Conservation (phyloP, 35 echinoderm and acorn worm species). For the Strongylocentrotus purpuratus region DNA sequence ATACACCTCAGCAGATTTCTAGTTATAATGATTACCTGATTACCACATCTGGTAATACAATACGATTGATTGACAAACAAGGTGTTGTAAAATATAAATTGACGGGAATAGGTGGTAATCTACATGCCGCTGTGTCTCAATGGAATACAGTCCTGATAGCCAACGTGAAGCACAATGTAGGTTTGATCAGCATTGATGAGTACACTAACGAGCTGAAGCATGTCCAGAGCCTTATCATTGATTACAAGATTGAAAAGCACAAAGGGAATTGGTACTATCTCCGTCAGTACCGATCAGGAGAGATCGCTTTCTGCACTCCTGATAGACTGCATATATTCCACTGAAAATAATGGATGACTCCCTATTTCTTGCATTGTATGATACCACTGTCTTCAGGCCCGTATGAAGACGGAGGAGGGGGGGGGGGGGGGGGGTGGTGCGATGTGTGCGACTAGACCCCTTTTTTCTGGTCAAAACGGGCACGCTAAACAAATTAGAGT, state of each 20-base stretch:
- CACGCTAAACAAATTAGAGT: no score
- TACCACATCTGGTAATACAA: not conserved
- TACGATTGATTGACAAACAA: not conserved
- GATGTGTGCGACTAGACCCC: no score
- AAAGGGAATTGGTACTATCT: not conserved
- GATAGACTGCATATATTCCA: not conserved
- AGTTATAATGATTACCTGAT: not conserved
- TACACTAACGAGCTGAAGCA: not conserved
- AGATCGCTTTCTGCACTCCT: not conserved
- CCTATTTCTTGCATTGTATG: no score
- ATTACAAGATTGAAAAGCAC: not conserved
- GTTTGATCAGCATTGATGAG: not conserved
- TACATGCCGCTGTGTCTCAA: not conserved
- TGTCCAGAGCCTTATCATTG: not conserved
- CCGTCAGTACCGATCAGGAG: not conserved
- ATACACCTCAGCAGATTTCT: not conserved
- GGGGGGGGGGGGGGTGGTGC: no score
- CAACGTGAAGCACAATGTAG: not conserved
- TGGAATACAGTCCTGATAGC: not conserved
- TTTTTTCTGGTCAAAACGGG: no score
- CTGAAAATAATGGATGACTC: no score
- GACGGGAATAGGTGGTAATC: not conserved
- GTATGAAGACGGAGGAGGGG: no score
- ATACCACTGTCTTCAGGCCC: no score
- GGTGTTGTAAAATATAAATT: not conserved